These are phyloP conservation scores for Heliconius hortense DNA, from an alignment of 2,888 invertebrate species.

Conservation along the genomic window DNA sequence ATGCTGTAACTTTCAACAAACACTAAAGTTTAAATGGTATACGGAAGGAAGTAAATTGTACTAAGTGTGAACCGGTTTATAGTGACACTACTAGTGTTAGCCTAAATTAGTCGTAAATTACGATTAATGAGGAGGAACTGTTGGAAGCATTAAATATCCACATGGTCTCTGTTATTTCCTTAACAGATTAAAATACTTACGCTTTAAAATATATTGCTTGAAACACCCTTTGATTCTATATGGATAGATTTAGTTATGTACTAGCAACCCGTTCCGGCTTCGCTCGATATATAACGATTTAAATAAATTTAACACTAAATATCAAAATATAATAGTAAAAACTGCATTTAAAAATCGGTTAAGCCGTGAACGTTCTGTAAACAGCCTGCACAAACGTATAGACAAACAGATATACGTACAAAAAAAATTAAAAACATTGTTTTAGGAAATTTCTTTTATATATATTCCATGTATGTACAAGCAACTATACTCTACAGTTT, in stretches of 20 bases:
- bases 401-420: too few species aligned
- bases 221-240: not conserved
- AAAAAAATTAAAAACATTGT: too few species aligned
- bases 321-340: too few species aligned
- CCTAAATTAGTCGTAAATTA: conserved; percentile 28
- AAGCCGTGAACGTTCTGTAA: too few species aligned
- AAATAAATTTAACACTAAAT: too few species aligned
- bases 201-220: not conserved
- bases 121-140: conserved; percentile 23
- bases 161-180: conserved; percentile 36
- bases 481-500: too few species aligned
- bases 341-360: too few species aligned
- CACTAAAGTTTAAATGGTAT: not conserved
- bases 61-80: conserved; percentile 35
- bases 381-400: too few species aligned
- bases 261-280: too few species aligned
- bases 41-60: conserved; percentile 35
- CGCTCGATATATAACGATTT: too few species aligned
- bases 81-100: conserved; percentile 4
- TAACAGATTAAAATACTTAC: conserved; percentile 18
- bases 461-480: too few species aligned
- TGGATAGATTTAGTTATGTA: not conserved
- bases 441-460: too few species aligned
- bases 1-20: not conserved
- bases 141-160: conserved; percentile 28